A percentile compares a stretch with the other conserved stretches of the same genome.
These are phyloP conservation scores for Psittacula derbiana DNA, from an alignment of 2,797 vertebrate species.

Conservation along the genomic window DNA sequence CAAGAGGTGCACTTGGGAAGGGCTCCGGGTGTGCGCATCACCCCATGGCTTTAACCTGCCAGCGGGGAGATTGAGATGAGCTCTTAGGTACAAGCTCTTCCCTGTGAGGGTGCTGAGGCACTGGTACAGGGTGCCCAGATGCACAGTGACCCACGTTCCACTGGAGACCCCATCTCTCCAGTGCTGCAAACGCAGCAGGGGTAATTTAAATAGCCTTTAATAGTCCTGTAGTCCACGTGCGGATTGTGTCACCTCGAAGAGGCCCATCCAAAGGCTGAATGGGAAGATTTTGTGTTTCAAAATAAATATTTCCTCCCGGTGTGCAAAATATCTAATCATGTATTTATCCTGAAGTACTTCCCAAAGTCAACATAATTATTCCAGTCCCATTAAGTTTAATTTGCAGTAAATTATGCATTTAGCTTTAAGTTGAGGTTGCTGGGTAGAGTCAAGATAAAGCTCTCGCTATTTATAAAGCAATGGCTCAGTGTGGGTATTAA, in stretches of 20 bases:
- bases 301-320: slow-evolving; percentile 69
- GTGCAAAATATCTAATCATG: slow-evolving; percentile 73
- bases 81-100: not conserved
- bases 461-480: slow-evolving; percentile 51
- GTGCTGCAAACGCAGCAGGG: not conserved
- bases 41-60: not conserved
- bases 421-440: slow-evolving; percentile 63
- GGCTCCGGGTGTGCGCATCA: not conserved
- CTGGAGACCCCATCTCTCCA: not conserved
- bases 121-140: not conserved
- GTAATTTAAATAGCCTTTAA: slow-evolving; percentile 11
- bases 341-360: slow-evolving; percentile 75
- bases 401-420: slow-evolving; percentile 73
- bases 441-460: slow-evolving; percentile 39
- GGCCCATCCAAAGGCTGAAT: slow-evolving; percentile 35
- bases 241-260: slow-evolving; percentile 23
- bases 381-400: slow-evolving; percentile 74
- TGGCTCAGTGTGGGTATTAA: not conserved
- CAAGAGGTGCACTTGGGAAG: not conserved
- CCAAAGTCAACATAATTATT: slow-evolving; percentile 75
- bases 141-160: fast-evolving
- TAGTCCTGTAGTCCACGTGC: not conserved
- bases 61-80: not conserved
- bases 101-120: not conserved
- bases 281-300: slow-evolving; percentile 52